Evolutionary conservation across 1,140 invertebrate genomes (phyloP).

Genomic region (Oryzaephilus surinamensis): DNA sequence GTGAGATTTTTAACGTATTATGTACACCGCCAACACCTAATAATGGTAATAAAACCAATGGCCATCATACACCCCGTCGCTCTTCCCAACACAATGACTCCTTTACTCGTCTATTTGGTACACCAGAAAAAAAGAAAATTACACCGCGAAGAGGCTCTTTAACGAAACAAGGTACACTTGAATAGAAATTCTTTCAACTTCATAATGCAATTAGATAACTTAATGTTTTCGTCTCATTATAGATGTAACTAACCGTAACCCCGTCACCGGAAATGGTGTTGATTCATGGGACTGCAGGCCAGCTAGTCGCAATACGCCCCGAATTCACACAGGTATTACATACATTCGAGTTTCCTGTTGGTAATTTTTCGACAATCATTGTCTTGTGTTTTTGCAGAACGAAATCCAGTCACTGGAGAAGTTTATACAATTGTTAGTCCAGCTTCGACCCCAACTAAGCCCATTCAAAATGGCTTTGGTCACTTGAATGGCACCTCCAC

Average conservation of each 20-base stretch:
- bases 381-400: conserved; percentile 24
- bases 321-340: conserved; percentile 21
- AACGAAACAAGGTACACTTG: conserved; percentile 25
- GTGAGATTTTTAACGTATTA: conserved; percentile 31
- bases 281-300: conserved; percentile 29
- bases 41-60: conserved; percentile 9
- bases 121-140: conserved; percentile 16
- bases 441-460: conserved; percentile 26
- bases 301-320: conserved; percentile 17
- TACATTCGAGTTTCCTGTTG: conserved; percentile 3
- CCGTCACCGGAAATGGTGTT: conserved; percentile 47
- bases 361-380: conserved; percentile 1
- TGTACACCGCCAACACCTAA: conserved; percentile 18
- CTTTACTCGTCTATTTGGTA: conserved; percentile 30
- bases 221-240: conserved; percentile 14
- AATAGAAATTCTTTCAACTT: not conserved
- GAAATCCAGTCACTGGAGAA: conserved; percentile 35
- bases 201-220: not conserved
- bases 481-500: conserved; percentile 16
- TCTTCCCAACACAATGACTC: conserved; percentile 25
- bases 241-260: conserved; percentile 39
- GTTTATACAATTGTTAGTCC: conserved; percentile 28
- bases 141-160: conserved; percentile 24
- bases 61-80: conserved; percentile 17
- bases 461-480: conserved; percentile 20